These are phyloP conservation scores for Clostera curtula DNA, from an alignment of 2,888 invertebrate species.

Conservation along the genomic window DNA sequence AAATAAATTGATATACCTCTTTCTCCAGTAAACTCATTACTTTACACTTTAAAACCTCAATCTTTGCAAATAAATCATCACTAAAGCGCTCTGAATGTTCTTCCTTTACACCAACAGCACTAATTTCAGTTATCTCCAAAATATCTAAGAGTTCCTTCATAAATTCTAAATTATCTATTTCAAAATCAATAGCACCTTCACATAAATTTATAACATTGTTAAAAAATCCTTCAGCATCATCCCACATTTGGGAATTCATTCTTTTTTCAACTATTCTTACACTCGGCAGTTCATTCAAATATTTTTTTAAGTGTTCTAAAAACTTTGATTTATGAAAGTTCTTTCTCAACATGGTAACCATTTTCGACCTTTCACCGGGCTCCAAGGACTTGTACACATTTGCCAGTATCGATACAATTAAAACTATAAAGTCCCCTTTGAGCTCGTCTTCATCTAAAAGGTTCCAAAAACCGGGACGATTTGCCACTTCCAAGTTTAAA, in stretches of 20 bases:
- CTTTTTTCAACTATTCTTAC: slow-evolving; percentile 52
- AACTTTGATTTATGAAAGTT: slow-evolving; percentile 49
- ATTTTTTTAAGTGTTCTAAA: slow-evolving; percentile 41
- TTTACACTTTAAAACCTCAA: slow-evolving; percentile 31
- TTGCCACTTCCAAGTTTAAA: slow-evolving; percentile 53
- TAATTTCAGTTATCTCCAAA: slow-evolving; percentile 39
- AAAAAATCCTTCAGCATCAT: slow-evolving; percentile 55
- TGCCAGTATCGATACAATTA: slow-evolving; percentile 58
- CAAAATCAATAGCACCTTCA: slow-evolving; percentile 44
- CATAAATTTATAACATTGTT: slow-evolving; percentile 38
- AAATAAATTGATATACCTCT: slow-evolving; percentile 31
- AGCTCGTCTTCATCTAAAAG: slow-evolving; percentile 49
- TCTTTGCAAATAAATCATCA: slow-evolving; percentile 51
- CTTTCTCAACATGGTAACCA: slow-evolving; percentile 37
- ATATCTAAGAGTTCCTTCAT: slow-evolving; percentile 37
- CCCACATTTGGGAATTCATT: slow-evolving; percentile 57
- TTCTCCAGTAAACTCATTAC: slow-evolving; percentile 26
- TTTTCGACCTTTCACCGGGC: slow-evolving; percentile 44
- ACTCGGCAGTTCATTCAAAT: slow-evolving; percentile 40
- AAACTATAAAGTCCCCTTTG: slow-evolving; percentile 61
- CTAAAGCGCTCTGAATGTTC: slow-evolving; percentile 58
- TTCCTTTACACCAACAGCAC: slow-evolving; percentile 45
- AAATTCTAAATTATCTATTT: slow-evolving; percentile 30
- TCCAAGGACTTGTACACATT: slow-evolving; percentile 49
- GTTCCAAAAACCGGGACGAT: slow-evolving; percentile 60